Evolutionary conservation across 2,113 vertebrate genomes (phyloP), one percentile per base, ranked within the genome.

Genomic region (Bubo scandiacus): DNA sequence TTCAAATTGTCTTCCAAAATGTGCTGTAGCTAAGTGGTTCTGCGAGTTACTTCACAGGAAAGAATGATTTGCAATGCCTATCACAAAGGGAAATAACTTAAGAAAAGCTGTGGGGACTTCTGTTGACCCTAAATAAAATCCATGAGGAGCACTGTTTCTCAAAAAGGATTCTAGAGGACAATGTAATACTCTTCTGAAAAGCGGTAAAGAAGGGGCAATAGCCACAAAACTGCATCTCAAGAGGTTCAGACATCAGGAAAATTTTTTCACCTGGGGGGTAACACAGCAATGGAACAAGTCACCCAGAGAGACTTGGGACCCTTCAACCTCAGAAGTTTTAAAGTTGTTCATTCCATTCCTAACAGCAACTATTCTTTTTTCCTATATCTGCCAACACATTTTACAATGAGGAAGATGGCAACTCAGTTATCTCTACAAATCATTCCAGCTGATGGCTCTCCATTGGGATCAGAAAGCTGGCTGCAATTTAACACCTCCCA

Each of bases 301-400:
- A 59, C 22, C 11, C 22, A 32, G 47, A 54, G 6, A 68, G 10
- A 42, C 34, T 4, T 10, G 15, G 6, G 34, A 59, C 26, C 3
- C 30, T 49, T 89, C 30, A 43, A 17, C 11, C 36, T 61, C 36
- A 30, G 34, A 81, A 27, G 7, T 58, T 63, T 55, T 59, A 88
- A 61, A 72, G 78, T 88, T 49, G 26, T 89, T 42, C 95, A 94
- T 57, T 70, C 96, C 51, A 91, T 80, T 87, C 20, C 45, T 98
- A 63, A 95, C 78, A 45, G 97, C 98, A 91, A 98, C 97, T 9
- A 90, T 97, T 98, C 81, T 86, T 84, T 45, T 96, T 94, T 88
- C 92, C 93, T 23, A 7, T 98, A 94, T 96, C 98, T 32, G 67
- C 86, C 26, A 55, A 96, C 36, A 96, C 86, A 1, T 98, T 98